Evolutionary conservation across 2,888 invertebrate genomes (phyloP).

Genomic region (Alloscopus bannaensis): DNA sequence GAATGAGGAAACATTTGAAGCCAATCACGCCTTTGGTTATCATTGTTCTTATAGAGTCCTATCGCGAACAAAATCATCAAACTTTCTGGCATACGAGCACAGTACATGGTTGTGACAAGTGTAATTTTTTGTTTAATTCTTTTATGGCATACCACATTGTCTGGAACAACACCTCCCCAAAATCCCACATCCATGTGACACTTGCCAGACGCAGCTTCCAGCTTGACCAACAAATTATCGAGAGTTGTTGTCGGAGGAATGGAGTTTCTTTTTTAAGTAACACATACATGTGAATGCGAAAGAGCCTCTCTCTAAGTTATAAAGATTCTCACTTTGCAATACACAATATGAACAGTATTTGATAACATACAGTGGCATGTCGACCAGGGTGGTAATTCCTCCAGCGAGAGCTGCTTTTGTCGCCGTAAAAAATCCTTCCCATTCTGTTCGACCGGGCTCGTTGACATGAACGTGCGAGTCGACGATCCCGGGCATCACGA

Average conservation of each 20-base stretch:
- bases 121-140: too few species aligned
- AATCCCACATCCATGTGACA: constrained; percentile 84
- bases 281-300: too few species aligned
- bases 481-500: constrained; percentile 83
- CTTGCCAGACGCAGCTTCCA: constrained; percentile 78
- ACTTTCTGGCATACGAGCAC: background rate
- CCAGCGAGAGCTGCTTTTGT: constrained; percentile 84
- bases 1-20: constrained; percentile 84
- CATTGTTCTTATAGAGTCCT: constrained; percentile 80
- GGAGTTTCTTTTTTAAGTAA: too few species aligned
- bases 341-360: background rate
- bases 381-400: constrained; percentile 84
- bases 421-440: constrained; percentile 85
- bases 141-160: constrained; percentile 80
- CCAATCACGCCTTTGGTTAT: constrained; percentile 83
- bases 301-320: too few species aligned
- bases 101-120: background rate
- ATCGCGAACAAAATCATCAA: constrained; percentile 59
- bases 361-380: constrained; percentile 82
- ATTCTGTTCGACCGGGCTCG: constrained; percentile 83
- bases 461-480: constrained; percentile 86
- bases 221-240: constrained; percentile 80
- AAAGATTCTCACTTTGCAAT: too few species aligned
- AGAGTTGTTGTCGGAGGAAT: constrained; percentile 84
- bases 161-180: constrained; percentile 87